Percentiles rank a stretch among this genome's conserved stretches.
These are phyloP conservation scores for Cristatella mucedo DNA, from an alignment of 2,888 invertebrate genomes.

Conservation along the genomic window DNA sequence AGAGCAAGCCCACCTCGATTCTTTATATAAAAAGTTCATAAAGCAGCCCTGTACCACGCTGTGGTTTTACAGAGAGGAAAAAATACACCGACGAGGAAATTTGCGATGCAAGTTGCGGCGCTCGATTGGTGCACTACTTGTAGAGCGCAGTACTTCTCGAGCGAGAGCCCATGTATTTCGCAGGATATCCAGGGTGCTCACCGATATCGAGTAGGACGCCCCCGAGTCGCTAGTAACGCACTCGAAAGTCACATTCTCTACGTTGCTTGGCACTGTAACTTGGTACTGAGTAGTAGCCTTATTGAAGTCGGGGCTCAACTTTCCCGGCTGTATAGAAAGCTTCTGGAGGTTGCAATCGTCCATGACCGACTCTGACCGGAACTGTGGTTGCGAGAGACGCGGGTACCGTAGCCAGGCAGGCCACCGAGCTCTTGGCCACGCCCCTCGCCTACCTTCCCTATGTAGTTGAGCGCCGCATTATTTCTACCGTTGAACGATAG, in stretches of 20 bases:
- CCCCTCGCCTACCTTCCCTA: too few species aligned
- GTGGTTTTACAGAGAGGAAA: neutral
- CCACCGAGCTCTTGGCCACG: too few species aligned
- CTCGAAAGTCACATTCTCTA: constrained; percentile 25
- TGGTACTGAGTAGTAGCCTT: constrained; percentile 25
- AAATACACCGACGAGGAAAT: neutral
- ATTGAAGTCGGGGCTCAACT: constrained; percentile 27
- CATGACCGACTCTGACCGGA: too few species aligned
- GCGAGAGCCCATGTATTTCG: neutral
- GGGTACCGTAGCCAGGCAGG: too few species aligned
- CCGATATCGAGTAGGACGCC: constrained; percentile 30
- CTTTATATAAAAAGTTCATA: too few species aligned
- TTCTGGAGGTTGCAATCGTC: constrained; percentile 35
- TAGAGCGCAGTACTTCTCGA: neutral
- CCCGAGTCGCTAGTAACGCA: constrained; percentile 28
- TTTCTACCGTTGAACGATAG: too few species aligned
- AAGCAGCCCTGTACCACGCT: too few species aligned
- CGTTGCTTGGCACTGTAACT: constrained; percentile 26
- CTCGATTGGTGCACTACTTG: neutral
- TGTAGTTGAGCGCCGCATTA: too few species aligned
- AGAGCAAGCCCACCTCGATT: too few species aligned
- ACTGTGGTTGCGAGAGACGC: too few species aligned
- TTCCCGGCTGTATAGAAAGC: constrained; percentile 28
- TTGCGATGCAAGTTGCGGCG: neutral
- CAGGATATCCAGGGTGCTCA: constrained; percentile 14